These are phyloP conservation scores for Sander lucioperca DNA, from an alignment of 2,113 vertebrate genomes.

Conservation along the genomic window DNA sequence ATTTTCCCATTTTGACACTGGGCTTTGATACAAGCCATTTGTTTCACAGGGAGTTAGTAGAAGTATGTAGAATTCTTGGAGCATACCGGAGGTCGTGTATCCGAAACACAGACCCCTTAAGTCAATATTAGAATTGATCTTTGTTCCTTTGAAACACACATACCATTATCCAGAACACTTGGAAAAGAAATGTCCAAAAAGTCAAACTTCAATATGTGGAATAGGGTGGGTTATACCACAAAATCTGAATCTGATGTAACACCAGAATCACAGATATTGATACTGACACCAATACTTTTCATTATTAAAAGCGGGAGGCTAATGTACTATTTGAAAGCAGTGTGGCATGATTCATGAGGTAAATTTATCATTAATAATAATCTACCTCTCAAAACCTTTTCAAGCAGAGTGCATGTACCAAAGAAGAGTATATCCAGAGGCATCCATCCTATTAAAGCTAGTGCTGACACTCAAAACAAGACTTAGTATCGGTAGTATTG, in stretches of 20 bases:
- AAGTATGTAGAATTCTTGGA: constrained; percentile 18
- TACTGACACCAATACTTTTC: background rate
- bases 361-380: background rate
- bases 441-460: background rate
- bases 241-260: too few relatives aligned
- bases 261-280: background rate
- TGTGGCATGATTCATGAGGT: too few relatives aligned
- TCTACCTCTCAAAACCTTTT: background rate
- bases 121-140: constrained; percentile 38
- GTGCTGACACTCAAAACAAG: background rate
- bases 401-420: background rate
- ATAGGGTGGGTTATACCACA: too few relatives aligned
- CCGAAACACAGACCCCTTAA: background rate
- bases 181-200: background rate
- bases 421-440: too few relatives aligned
- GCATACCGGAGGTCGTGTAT: background rate
- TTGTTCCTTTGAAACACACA: background rate
- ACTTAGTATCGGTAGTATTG: background rate
- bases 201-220: too few relatives aligned
- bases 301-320: background rate
- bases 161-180: constrained; percentile 2
- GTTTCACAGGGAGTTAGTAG: constrained; percentile 31
- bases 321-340: background rate
- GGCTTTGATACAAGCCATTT: constrained; percentile 38
- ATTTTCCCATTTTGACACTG: constrained; percentile 17